phyloP scores from a whole-genome alignment of 2,113 vertebrate species.

The Tympanuchus pallidicinctus region DNA sequence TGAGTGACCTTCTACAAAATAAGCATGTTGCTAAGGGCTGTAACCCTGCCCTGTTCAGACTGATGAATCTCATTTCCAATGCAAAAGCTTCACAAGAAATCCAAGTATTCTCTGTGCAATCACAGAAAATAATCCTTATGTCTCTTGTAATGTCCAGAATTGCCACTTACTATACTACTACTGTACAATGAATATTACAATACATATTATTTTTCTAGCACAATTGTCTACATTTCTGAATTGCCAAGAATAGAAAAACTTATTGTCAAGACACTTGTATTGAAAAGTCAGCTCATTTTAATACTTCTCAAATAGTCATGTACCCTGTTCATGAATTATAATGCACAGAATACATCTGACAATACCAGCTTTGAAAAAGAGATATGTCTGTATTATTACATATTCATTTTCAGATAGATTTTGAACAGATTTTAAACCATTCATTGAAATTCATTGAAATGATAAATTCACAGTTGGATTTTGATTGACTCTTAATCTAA shows the following conservation, averaged over 20 bases:
- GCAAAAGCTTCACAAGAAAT: conserved; percentile 88
- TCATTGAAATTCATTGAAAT: conserved; percentile 88
- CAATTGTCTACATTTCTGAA: conserved; percentile 87
- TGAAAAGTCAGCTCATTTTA: conserved; percentile 89
- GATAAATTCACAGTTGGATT: conserved; percentile 84
- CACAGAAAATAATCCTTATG: conserved; percentile 91
- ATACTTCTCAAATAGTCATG: conserved; percentile 91
- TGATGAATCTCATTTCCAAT: conserved; percentile 89
- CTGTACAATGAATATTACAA: conserved; percentile 89
- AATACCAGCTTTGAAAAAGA: conserved; percentile 83
- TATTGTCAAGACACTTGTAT: conserved; percentile 89
- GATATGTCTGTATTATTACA: conserved; percentile 86
- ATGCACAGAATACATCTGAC: conserved; percentile 86
- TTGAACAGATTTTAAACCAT: conserved; percentile 86
- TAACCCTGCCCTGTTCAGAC: conserved; percentile 83
- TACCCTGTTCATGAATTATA: conserved; percentile 89
- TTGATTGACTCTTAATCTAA: conserved; percentile 88
- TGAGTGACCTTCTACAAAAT: conserved; percentile 93
- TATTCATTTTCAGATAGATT: conserved; percentile 89
- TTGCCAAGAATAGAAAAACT: conserved; percentile 85
- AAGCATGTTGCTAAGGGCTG: conserved; percentile 88
- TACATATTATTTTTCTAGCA: conserved; percentile 85
- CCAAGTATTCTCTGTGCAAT: conserved; percentile 91
- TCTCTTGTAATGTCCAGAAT: conserved; percentile 89
- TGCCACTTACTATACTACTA: conserved; percentile 85